These are phyloP conservation scores for Philotrypesis tridentata DNA, from an alignment of 1,140 invertebrate species.

Conservation along the genomic window DNA sequence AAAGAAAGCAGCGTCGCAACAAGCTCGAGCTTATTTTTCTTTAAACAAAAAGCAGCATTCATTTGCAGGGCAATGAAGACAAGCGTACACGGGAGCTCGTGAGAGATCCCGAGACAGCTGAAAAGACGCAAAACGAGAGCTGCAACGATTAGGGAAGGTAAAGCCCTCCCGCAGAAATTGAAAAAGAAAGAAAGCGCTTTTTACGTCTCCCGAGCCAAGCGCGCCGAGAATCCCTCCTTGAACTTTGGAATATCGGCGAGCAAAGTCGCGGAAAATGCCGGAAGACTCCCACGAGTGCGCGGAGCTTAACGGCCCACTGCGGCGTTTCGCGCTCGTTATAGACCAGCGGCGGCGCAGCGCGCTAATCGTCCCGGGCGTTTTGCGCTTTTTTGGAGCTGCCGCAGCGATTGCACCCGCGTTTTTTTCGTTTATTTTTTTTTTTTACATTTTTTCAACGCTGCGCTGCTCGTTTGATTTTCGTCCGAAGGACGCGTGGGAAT, in stretches of 20 bases:
- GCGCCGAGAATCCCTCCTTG: slow-evolving; percentile 22
- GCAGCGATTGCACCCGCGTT: neutral
- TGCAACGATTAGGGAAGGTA: neutral
- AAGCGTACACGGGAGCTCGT: neutral
- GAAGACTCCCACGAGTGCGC: slow-evolving; percentile 29
- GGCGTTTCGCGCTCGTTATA: slow-evolving; percentile 44
- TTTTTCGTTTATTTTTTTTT: neutral
- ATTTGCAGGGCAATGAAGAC: neutral
- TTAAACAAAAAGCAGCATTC: neutral
- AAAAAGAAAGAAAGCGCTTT: slow-evolving; percentile 26
- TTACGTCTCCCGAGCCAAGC: slow-evolving; percentile 9
- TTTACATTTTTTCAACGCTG: no score
- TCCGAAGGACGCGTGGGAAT: neutral
- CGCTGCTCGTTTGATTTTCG: neutral
- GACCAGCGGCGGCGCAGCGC: slow-evolving; percentile 15
- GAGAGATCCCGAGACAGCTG: neutral
- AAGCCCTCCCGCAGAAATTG: slow-evolving; percentile 25
- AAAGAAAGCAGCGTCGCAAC: no score
- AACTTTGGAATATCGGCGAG: slow-evolving; percentile 46
- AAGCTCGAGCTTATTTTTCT: no score
- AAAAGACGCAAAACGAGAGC: slow-evolving; percentile 23
- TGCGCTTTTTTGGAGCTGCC: neutral
- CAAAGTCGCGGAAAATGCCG: slow-evolving; percentile 31
- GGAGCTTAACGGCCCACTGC: slow-evolving; percentile 7
- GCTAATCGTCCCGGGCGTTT: slow-evolving; percentile 29